phyloP scores from a whole-genome alignment of 2,113 vertebrate genomes.

The Lonchura striata region DNA sequence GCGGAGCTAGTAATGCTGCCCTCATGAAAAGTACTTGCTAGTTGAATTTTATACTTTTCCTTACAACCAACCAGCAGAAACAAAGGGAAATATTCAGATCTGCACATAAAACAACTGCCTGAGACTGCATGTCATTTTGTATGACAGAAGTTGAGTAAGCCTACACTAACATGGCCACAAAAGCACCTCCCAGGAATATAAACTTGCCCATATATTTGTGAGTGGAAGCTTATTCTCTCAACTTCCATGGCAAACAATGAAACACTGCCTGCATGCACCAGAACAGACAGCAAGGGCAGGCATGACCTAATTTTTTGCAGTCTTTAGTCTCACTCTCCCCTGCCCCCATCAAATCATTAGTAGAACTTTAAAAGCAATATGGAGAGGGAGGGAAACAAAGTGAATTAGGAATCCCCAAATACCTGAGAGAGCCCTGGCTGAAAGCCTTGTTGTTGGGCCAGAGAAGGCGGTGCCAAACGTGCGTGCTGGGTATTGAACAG shows the following conservation, averaged over 20 bases:
- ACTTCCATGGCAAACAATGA: background rate
- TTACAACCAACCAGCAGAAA: background rate
- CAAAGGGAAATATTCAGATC: background rate
- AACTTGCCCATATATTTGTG: background rate
- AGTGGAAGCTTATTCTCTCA: background rate
- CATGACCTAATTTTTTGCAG: background rate
- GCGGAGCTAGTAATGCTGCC: background rate
- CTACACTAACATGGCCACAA: background rate
- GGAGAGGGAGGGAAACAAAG: background rate
- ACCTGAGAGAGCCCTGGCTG: slow-evolving; percentile 98
- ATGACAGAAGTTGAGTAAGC: background rate
- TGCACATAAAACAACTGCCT: background rate
- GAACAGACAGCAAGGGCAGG: background rate
- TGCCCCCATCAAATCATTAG: background rate
- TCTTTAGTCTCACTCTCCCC: background rate
- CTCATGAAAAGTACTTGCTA: background rate
- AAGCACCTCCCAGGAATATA: background rate
- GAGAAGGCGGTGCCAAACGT: slow-evolving; percentile 87
- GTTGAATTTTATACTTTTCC: background rate
- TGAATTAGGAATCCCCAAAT: background rate
- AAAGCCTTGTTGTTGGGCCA: slow-evolving; percentile 95
- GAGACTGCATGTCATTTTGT: background rate
- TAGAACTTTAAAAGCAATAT: background rate
- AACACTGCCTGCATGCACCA: background rate
- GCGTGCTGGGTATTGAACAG: slow-evolving; percentile 92